Conservation (phyloP, 2,797 vertebrate species). For the Pitangus sulphuratus region DNA sequence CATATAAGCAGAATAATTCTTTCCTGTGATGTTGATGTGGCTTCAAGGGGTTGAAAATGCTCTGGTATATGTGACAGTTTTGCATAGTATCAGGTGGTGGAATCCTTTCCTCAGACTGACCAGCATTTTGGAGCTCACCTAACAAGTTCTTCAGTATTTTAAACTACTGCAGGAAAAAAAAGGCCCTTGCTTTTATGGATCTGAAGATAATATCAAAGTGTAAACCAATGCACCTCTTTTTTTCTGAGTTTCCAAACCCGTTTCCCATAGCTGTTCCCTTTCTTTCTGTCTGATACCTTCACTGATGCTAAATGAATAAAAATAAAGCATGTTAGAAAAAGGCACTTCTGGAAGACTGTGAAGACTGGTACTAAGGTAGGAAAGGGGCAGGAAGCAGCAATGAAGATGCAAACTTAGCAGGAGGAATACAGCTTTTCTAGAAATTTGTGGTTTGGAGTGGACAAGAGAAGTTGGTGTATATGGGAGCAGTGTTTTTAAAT, state of each 20-base stretch:
- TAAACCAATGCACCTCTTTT: neutral
- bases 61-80: neutral
- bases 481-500: neutral
- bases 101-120: neutral
- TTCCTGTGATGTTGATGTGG: neutral
- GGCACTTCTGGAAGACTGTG: neutral
- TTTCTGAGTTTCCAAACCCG: neutral
- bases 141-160: constrained; percentile 7
- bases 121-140: neutral
- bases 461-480: neutral
- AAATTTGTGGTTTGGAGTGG: neutral
- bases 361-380: neutral
- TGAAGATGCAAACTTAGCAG: neutral
- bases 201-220: neutral
- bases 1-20: neutral
- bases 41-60: neutral
- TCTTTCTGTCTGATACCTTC: neutral
- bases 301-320: neutral
- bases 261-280: neutral
- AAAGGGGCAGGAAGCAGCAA: neutral
- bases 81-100: neutral
- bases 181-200: neutral
- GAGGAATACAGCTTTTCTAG: neutral
- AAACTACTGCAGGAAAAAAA: neutral
- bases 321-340: neutral